phyloP scores from a whole-genome alignment of 2,113 vertebrate species.

The Cairina moschata region DNA sequence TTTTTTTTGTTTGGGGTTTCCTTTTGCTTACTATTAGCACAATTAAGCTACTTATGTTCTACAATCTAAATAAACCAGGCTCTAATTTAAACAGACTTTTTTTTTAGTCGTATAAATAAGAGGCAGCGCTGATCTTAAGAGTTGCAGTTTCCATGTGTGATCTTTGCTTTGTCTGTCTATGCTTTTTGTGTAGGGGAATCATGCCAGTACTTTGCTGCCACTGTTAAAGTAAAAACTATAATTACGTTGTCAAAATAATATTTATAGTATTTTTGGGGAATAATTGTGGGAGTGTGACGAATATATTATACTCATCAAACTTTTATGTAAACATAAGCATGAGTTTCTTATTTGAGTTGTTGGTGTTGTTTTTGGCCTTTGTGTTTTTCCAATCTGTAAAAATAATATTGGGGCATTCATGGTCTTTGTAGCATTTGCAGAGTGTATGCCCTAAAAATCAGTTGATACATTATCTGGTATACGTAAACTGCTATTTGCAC shows the following conservation, averaged over 20 bases:
- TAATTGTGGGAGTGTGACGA: conserved; percentile 81
- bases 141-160: conserved; percentile 44
- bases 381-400: conserved; percentile 75
- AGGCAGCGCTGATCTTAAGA: not conserved
- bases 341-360: conserved; percentile 79
- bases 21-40: conserved; percentile 9
- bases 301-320: conserved; percentile 80
- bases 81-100: not conserved
- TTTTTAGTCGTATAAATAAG: not conserved
- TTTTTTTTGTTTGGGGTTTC: conserved; percentile 11
- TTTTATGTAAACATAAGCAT: conserved; percentile 75
- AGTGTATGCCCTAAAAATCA: conserved; percentile 59
- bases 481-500: conserved; percentile 64
- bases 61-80: not conserved
- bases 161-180: conserved; percentile 52
- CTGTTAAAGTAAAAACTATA: conserved; percentile 75
- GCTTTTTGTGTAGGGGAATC: conserved; percentile 27
- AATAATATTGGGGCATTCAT: conserved; percentile 72
- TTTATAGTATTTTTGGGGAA: conserved; percentile 81
- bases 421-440: conserved; percentile 49
- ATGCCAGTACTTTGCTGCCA: conserved; percentile 71
- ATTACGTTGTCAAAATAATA: conserved; percentile 85
- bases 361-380: conserved; percentile 77
- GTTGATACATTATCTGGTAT: conserved; percentile 55
- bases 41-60: not conserved